Evolutionary conservation across 2,113 vertebrate species (phyloP).

Genomic region (Brachirus orientalis): DNA sequence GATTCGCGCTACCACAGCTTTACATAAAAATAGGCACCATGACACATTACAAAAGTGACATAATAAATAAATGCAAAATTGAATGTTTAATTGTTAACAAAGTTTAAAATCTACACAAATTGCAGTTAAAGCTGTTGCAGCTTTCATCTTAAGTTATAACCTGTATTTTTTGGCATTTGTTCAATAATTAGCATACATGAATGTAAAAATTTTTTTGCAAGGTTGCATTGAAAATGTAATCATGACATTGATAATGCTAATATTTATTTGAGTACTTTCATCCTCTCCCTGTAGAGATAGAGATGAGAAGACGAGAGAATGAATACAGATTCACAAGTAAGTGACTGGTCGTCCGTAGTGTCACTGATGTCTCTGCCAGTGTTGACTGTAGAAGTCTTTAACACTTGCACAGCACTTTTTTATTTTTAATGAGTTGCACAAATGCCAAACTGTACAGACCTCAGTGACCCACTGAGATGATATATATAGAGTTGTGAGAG

Average conservation of each 20-base stretch:
- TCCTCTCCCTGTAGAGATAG: conserved; percentile 95
- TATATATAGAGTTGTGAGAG: background rate
- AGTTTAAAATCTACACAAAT: too few relatives aligned
- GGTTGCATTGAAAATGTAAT: conserved; percentile 27
- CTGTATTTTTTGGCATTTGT: conserved; percentile 80
- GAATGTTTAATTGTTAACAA: background rate
- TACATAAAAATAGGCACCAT: too few relatives aligned
- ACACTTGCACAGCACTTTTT: background rate
- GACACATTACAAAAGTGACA: too few relatives aligned
- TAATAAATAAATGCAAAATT: background rate
- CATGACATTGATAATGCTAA: conserved; percentile 47
- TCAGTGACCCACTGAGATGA: background rate
- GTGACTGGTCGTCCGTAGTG: conserved; percentile 81
- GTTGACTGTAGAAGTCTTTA: conserved; percentile 40
- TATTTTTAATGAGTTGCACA: conserved; percentile 62
- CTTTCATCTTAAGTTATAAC: conserved; percentile 3
- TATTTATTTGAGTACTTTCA: conserved; percentile 87
- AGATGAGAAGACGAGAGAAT: conserved; percentile 99
- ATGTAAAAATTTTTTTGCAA: conserved; percentile 15
- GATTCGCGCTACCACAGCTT: too few relatives aligned
- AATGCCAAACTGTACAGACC: conserved; percentile 77
- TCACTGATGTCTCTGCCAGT: conserved; percentile 38
- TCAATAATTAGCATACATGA: conserved; percentile 54
- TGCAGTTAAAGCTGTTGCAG: background rate
- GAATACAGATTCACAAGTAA: conserved; percentile 99